A percentile compares a stretch with the other conserved stretches of the same genome.
Conservation (phyloP, 2,113 vertebrate species). For the Spea multiplicata region DNA sequence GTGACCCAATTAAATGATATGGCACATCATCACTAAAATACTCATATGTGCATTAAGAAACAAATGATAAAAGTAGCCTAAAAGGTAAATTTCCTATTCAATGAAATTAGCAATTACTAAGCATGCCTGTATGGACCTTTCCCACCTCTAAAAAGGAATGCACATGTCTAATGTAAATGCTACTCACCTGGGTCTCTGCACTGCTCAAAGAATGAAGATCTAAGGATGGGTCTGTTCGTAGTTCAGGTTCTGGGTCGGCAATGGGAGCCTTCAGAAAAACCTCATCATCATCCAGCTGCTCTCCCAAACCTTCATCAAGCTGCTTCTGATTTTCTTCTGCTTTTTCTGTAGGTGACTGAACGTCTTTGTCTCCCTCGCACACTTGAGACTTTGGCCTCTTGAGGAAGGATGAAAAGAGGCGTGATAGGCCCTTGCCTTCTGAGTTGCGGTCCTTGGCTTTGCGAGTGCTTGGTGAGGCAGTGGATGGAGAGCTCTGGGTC, state of each 20-base stretch:
- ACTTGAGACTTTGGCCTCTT: slow-evolving; percentile 87
- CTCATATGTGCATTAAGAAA: no score
- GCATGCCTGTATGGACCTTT: no score
- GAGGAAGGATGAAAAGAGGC: slow-evolving; percentile 89
- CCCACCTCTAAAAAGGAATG: no score
- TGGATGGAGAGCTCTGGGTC: slow-evolving; percentile 64
- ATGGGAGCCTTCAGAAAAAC: slow-evolving; percentile 88
- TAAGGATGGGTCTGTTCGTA: slow-evolving; percentile 81
- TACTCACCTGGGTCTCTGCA: slow-evolving; percentile 86
- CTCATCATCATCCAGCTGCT: slow-evolving; percentile 67
- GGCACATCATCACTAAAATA: no score
- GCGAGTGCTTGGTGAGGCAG: slow-evolving; percentile 70
- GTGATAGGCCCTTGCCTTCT: slow-evolving; percentile 80
- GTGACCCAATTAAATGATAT: no score
- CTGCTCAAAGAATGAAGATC: slow-evolving; percentile 94
- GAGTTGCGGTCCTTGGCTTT: slow-evolving; percentile 67
- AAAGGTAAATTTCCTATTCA: no score
- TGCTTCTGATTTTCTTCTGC: slow-evolving; percentile 59
- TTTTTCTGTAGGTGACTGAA: slow-evolving; percentile 60
- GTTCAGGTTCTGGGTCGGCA: slow-evolving; percentile 91
- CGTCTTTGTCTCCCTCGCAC: slow-evolving; percentile 68
- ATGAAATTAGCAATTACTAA: no score
- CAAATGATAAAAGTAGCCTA: no score
- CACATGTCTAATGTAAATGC: background rate
- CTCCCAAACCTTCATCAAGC: slow-evolving; percentile 56